phyloP scores from a whole-genome alignment of 2,797 vertebrate genomes.

The Carapus acus region DNA sequence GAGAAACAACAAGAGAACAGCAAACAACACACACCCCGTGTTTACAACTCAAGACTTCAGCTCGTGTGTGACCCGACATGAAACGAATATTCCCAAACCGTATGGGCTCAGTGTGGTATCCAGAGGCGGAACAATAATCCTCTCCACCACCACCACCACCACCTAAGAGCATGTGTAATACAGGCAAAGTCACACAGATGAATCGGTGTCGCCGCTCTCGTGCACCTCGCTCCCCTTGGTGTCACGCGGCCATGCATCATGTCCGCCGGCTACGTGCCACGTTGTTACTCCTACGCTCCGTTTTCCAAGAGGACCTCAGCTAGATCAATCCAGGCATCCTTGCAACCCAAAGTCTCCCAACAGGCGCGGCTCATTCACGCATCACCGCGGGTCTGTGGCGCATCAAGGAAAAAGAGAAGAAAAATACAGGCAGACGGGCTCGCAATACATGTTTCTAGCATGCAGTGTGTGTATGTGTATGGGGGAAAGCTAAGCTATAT shows the following conservation, averaged over 20 bases:
- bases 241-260: constrained; percentile 56
- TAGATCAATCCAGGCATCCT: constrained; percentile 46
- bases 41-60: no score
- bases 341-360: constrained; percentile 7
- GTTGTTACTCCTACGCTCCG: constrained; percentile 41
- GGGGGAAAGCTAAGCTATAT: no score
- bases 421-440: constrained; percentile 10
- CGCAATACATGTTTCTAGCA: no score
- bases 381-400: background rate
- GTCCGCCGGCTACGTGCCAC: constrained; percentile 53
- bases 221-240: constrained; percentile 41
- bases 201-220: constrained; percentile 58
- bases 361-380: background rate
- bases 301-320: constrained; percentile 31
- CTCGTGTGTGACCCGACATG: no score
- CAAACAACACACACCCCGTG: background rate
- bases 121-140: constrained; percentile 26
- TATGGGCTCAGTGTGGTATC: constrained; percentile 27
- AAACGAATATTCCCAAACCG: constrained; percentile 5
- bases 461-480: background rate
- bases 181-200: constrained; percentile 59
- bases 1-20: background rate
- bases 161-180: constrained; percentile 38
- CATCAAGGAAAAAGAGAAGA: background rate
- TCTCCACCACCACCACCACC: constrained; percentile 29